A percentile compares a stretch with the other conserved stretches of the same genome.
Evolutionary conservation across 2,888 invertebrate genomes (phyloP).

Genomic region (Chironomus tentans): DNA sequence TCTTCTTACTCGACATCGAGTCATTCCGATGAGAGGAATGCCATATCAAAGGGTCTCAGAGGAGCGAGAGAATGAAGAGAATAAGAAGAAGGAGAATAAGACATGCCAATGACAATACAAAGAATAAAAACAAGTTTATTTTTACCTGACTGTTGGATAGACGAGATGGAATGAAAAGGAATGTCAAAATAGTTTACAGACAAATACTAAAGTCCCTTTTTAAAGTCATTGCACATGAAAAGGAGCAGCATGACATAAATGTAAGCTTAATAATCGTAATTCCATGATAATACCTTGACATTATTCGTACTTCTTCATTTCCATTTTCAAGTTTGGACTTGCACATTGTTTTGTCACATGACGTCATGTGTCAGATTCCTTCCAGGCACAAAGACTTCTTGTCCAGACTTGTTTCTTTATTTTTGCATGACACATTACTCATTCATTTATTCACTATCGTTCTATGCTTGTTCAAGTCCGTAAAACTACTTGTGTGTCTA

Average conservation of each 20-base stretch:
- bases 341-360: neutral
- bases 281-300: slow-evolving; percentile 11
- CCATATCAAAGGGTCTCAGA: too few relatives aligned
- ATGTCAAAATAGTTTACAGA: neutral
- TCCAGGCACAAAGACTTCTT: neutral
- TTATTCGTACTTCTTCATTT: neutral
- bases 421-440: neutral
- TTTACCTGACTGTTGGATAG: neutral
- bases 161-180: neutral
- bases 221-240: slow-evolving; percentile 15
- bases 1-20: too few relatives aligned
- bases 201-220: neutral
- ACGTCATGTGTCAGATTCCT: neutral
- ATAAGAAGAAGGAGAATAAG: neutral
- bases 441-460: neutral
- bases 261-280: slow-evolving; percentile 13
- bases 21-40: too few relatives aligned
- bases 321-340: neutral
- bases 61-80: neutral
- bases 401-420: neutral
- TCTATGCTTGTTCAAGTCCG: neutral
- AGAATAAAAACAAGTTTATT: neutral
- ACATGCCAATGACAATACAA: neutral
- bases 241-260: slow-evolving; percentile 8
- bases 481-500: too few relatives aligned